These are phyloP conservation scores for Lota lota DNA, from an alignment of 2,113 vertebrate genomes.

Conservation along the genomic window DNA sequence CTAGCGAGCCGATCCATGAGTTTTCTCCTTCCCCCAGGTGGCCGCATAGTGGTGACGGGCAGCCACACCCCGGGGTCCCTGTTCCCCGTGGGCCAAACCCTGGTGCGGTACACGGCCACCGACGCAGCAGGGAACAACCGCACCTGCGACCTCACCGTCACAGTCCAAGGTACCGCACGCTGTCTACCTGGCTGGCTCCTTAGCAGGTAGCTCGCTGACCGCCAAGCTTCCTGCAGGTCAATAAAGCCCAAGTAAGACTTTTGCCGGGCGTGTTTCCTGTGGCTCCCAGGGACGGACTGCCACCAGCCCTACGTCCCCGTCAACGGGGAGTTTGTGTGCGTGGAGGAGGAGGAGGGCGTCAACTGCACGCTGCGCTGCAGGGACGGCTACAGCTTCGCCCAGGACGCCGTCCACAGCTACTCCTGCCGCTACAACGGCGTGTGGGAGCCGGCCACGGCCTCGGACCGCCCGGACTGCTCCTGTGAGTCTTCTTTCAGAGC, in stretches of 20 bases:
- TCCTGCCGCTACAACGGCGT: conserved; percentile 85
- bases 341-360: conserved; percentile 77
- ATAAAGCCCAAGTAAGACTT: too few relatives aligned
- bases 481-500: conserved; percentile 65
- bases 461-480: conserved; percentile 89
- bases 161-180: conserved; percentile 80
- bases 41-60: conserved; percentile 74
- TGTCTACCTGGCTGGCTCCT: too few relatives aligned
- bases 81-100: conserved; percentile 85
- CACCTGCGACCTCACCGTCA: conserved; percentile 86
- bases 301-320: conserved; percentile 84
- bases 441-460: conserved; percentile 84
- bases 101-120: conserved; percentile 82
- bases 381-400: conserved; percentile 89
- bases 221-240: too few relatives aligned
- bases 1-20: not conserved
- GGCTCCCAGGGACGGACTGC: conserved; percentile 82
- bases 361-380: conserved; percentile 87
- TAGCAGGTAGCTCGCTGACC: too few relatives aligned
- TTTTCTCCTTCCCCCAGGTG: conserved; percentile 65
- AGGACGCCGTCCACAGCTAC: conserved; percentile 84
- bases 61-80: conserved; percentile 81
- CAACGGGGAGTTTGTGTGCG: conserved; percentile 86
- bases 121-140: conserved; percentile 90
- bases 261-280: too few relatives aligned